Conservation (phyloP, 1,140 invertebrate species). For the Danaus melanippus region DNA sequence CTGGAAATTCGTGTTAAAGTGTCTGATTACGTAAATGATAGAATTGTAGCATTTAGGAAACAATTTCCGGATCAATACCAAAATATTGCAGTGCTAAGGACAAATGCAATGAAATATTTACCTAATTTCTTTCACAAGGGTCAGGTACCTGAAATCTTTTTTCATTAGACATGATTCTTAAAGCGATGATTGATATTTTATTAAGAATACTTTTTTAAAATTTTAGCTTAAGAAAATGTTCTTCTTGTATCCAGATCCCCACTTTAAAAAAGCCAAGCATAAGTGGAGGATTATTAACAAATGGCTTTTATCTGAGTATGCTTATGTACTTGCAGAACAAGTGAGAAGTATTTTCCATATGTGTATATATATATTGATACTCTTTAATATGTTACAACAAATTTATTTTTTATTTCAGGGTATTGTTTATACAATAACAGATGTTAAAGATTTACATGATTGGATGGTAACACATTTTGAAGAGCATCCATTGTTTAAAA, state of each 20-base stretch:
- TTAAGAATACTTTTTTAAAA: constrained; percentile 3
- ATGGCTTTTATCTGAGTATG: constrained; percentile 95
- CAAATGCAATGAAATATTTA: constrained; percentile 99
- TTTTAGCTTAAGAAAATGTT: constrained; percentile 97
- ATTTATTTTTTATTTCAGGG: constrained; percentile 75
- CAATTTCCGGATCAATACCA: constrained; percentile 85
- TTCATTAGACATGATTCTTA: too few relatives aligned
- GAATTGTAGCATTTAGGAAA: constrained; percentile 88
- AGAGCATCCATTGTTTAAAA: constrained; percentile 92
- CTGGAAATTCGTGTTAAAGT: constrained; percentile 99
- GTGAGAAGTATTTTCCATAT: constrained; percentile 64
- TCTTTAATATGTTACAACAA: constrained; percentile 1
- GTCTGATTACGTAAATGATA: constrained; percentile 97
- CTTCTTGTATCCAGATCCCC: constrained; percentile 99
- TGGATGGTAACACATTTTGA: constrained; percentile 97
- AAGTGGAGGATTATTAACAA: constrained; percentile 99
- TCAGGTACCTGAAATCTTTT: constrained; percentile 75
- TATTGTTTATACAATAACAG: constrained; percentile 96
- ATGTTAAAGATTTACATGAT: constrained; percentile 96
- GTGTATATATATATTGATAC: constrained; percentile 6
- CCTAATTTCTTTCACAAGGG: constrained; percentile 97
- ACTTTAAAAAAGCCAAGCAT: constrained; percentile 99
- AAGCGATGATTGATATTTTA: neutral
- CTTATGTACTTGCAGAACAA: constrained; percentile 89
- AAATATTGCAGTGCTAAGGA: constrained; percentile 96